Evolutionary conservation across 1,140 invertebrate genomes (phyloP).

Genomic region (Nasonia giraulti): DNA sequence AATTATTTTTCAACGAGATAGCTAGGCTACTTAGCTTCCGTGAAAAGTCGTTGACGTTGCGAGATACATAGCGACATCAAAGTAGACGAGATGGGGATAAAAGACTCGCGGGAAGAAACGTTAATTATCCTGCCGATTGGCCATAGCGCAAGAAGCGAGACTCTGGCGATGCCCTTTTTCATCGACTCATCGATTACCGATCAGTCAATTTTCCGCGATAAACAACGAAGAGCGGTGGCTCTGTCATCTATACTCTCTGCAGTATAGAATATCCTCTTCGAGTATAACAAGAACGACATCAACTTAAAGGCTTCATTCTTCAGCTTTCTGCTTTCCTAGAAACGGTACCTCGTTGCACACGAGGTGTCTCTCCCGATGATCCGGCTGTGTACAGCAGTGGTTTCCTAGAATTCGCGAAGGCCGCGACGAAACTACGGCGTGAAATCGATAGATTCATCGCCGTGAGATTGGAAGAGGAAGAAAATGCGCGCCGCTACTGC

Average conservation of each 20-base stretch:
- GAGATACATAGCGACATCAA: neutral
- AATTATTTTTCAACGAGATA: neutral
- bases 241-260: neutral
- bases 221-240: neutral
- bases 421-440: constrained; percentile 1
- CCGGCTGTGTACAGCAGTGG: neutral
- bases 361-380: neutral
- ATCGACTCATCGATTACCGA: neutral
- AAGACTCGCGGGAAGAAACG: neutral
- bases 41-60: neutral
- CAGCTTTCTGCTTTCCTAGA: constrained; percentile 25
- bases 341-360: neutral
- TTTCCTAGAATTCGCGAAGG: neutral
- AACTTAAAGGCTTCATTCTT: neutral
- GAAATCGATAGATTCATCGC: constrained; percentile 25
- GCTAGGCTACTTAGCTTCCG: neutral
- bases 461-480: neutral
- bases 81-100: neutral
- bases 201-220: neutral
- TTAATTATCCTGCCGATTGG: neutral
- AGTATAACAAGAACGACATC: neutral
- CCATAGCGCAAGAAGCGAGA: neutral
- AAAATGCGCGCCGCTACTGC: neutral
- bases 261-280: neutral
- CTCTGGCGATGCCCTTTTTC: neutral